Conservation (phyloP, 2,888 invertebrate species). For the Gastracanthus pulcherrimus region DNA sequence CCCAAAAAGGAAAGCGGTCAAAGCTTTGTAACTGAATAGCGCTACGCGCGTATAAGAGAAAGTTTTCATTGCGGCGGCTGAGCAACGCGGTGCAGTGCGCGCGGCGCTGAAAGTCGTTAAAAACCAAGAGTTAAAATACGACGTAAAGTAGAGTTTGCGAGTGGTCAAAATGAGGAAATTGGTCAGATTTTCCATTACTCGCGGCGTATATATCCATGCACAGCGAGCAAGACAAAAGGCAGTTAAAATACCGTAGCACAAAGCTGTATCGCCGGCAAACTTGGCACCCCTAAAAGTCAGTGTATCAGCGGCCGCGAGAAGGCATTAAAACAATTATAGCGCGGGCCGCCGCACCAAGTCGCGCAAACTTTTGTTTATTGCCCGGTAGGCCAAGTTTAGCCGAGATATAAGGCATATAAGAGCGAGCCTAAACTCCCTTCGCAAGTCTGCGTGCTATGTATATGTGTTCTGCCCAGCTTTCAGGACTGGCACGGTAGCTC, state of each 20-base stretch:
- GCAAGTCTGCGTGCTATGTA: too few relatives aligned
- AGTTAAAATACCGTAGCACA: not conserved
- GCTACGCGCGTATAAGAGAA: not conserved
- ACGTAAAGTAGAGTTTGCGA: not conserved
- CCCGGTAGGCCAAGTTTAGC: not conserved
- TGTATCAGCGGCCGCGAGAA: not conserved
- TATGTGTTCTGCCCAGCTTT: too few relatives aligned
- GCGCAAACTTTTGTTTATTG: conserved; percentile 23
- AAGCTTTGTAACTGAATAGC: conserved; percentile 7
- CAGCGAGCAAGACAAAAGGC: too few relatives aligned
- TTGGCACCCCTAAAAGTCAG: not conserved
- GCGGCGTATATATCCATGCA: not conserved
- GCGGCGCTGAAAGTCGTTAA: conserved; percentile 9
- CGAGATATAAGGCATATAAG: not conserved
- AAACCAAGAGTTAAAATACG: conserved; percentile 5
- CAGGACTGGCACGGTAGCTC: too few relatives aligned
- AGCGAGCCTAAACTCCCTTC: not conserved
- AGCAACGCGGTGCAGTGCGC: too few relatives aligned
- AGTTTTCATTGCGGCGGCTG: conserved; percentile 18
- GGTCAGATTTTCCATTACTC: not conserved
- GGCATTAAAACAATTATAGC: conserved; percentile 15
- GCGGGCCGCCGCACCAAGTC: too few relatives aligned
- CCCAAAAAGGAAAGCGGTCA: not conserved
- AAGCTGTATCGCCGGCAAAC: not conserved
- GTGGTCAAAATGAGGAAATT: conserved; percentile 13